A percentile compares a stretch with the other conserved stretches of the same genome.
Evolutionary conservation across 2,797 vertebrate species (phyloP).

Genomic region (Pristis pectinata): DNA sequence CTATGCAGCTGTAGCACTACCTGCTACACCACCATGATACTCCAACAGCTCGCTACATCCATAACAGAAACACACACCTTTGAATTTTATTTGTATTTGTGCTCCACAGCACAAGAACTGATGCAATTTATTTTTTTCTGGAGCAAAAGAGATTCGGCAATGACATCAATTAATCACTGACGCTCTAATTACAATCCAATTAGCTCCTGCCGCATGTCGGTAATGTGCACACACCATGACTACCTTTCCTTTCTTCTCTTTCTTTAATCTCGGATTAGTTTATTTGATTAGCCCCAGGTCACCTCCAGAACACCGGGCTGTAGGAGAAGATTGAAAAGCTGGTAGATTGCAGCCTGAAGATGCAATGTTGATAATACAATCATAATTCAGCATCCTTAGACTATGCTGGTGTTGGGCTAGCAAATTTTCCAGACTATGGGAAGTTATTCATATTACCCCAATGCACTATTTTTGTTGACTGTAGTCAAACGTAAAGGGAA

Average conservation of each 20-base stretch:
- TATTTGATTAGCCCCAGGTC: slow-evolving; percentile 18
- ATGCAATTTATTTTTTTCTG: slow-evolving; percentile 26
- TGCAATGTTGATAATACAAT: neutral
- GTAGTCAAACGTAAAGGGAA: too few relatives aligned
- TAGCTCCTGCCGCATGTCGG: slow-evolving; percentile 20
- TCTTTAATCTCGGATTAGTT: neutral
- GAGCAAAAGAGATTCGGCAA: slow-evolving; percentile 22
- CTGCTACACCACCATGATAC: neutral
- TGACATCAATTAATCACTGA: slow-evolving; percentile 39
- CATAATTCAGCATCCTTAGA: too few relatives aligned
- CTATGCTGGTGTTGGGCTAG: too few relatives aligned
- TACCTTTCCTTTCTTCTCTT: neutral
- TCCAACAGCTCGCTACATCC: neutral
- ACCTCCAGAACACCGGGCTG: neutral
- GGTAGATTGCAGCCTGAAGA: neutral
- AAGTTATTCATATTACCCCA: too few relatives aligned
- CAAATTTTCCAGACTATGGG: too few relatives aligned
- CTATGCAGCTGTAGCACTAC: too few relatives aligned
- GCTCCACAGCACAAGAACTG: neutral
- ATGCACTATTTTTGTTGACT: too few relatives aligned
- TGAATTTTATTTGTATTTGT: neutral
- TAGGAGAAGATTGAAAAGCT: neutral
- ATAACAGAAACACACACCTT: neutral
- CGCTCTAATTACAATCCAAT: slow-evolving; percentile 38
- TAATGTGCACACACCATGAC: slow-evolving; percentile 16